phyloP scores from a whole-genome alignment of 2,113 vertebrate genomes.

The Urocynchramus pylzowi region DNA sequence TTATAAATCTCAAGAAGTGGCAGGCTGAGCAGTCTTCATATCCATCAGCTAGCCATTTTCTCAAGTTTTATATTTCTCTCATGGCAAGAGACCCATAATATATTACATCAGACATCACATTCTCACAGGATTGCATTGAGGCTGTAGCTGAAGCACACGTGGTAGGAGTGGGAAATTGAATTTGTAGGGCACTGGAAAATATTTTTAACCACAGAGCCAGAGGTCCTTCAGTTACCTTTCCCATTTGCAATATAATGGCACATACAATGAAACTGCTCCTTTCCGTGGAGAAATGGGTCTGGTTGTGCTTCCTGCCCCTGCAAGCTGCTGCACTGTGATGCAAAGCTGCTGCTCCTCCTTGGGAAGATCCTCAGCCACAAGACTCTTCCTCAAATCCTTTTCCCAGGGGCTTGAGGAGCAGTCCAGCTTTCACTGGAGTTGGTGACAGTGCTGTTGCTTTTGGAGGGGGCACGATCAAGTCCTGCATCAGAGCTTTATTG shows the following conservation, averaged over 20 bases:
- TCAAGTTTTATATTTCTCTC: neutral
- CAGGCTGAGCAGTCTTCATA: neutral
- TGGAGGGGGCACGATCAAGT: neutral
- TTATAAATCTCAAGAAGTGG: neutral
- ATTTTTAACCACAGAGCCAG: neutral
- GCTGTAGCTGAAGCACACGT: neutral
- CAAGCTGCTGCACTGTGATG: neutral
- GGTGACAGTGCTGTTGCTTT: neutral
- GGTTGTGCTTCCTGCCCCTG: neutral
- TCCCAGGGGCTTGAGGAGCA: neutral
- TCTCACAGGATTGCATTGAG: neutral
- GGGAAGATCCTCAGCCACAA: neutral
- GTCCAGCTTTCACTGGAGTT: neutral
- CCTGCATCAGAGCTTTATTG: neutral
- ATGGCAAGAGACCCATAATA: neutral
- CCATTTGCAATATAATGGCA: neutral
- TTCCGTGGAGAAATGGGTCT: neutral
- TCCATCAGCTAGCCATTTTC: neutral
- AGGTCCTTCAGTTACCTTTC: neutral
- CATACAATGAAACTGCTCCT: neutral
- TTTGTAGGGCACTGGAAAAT: neutral
- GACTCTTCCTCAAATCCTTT: neutral
- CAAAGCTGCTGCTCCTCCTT: neutral
- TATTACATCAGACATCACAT: neutral
- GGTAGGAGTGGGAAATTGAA: neutral